phyloP scores from a whole-genome alignment of 2,888 invertebrate genomes.

The Polymixis lichenea region DNA sequence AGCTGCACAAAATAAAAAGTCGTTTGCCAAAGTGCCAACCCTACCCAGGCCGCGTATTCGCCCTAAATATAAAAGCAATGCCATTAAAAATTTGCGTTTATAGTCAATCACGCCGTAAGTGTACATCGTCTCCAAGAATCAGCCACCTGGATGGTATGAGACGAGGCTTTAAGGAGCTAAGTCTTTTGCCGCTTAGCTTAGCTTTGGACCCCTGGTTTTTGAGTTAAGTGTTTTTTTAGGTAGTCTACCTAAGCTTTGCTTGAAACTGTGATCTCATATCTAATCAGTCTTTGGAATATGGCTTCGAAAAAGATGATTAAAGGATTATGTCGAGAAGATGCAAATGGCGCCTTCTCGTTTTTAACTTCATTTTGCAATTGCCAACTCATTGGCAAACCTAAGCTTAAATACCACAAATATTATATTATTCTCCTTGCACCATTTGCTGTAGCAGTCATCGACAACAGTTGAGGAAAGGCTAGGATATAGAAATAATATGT shows the following conservation, averaged over 20 bases:
- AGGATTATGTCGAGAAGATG: too few relatives aligned
- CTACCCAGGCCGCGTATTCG: conserved; percentile 21
- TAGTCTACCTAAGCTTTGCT: neutral
- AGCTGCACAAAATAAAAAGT: neutral
- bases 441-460: neutral
- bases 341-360: too few relatives aligned
- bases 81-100: conserved; percentile 63
- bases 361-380: too few relatives aligned
- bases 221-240: neutral
- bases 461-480: neutral
- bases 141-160: conserved; percentile 19
- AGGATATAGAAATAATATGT: too few relatives aligned
- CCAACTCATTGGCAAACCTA: too few relatives aligned
- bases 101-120: conserved; percentile 50
- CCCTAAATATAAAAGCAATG: conserved; percentile 49
- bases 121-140: conserved; percentile 32
- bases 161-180: neutral
- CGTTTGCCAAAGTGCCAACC: conserved; percentile 11
- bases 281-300: too few relatives aligned
- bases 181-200: conserved; percentile 37
- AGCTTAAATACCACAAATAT: too few relatives aligned
- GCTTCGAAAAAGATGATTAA: too few relatives aligned
- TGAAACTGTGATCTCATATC: neutral
- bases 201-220: neutral
- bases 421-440: too few relatives aligned